Conservation (phyloP, 2,797 vertebrate genomes). For the Crypturellus tataupa region DNA sequence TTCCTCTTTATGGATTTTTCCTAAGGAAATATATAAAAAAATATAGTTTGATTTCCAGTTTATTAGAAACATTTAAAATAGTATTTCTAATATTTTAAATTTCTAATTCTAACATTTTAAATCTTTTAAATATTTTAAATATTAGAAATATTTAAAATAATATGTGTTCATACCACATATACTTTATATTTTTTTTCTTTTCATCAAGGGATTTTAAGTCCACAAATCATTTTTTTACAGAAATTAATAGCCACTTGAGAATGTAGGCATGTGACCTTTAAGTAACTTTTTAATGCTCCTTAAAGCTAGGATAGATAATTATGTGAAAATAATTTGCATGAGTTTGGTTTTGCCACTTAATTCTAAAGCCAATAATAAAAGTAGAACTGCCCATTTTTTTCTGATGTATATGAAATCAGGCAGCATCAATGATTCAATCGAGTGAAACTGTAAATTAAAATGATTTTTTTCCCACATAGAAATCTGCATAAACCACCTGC, state of each 20-base stretch:
- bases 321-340: conserved; percentile 10
- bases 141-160: too few species aligned
- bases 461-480: conserved; percentile 35
- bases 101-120: too few species aligned
- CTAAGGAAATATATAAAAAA: neutral
- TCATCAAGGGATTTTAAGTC: neutral
- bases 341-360: conserved; percentile 26
- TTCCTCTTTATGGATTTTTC: neutral
- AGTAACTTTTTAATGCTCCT: neutral
- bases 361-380: conserved; percentile 29
- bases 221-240: neutral
- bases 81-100: too few species aligned
- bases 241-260: neutral
- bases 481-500: conserved; percentile 34
- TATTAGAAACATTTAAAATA: neutral
- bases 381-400: conserved; percentile 1
- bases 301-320: neutral
- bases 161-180: neutral
- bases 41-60: neutral
- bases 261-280: neutral
- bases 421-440: neutral
- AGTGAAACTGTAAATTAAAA: conserved; percentile 26
- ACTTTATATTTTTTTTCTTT: neutral
- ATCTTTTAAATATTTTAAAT: too few species aligned
- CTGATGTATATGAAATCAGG: neutral